phyloP scores from a whole-genome alignment of 2,797 vertebrate genomes.

The Alca torda region DNA sequence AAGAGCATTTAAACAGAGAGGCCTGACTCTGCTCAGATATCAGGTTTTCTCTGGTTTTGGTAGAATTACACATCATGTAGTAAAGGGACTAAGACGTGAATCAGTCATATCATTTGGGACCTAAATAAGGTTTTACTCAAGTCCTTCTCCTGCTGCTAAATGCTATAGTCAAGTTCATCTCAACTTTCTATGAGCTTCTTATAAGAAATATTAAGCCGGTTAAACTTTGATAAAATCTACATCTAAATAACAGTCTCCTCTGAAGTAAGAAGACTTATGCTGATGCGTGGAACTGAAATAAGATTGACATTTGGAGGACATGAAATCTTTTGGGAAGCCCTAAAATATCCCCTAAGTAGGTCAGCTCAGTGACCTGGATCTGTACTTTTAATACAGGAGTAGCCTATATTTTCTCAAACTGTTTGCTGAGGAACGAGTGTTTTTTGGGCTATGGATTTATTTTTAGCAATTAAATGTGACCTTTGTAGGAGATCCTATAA shows the following conservation, averaged over 20 bases:
- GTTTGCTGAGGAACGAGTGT: conserved; percentile 10
- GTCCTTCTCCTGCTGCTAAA: neutral
- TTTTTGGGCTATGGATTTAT: neutral
- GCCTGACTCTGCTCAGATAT: neutral
- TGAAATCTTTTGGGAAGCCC: conserved; percentile 56
- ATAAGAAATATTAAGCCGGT: neutral
- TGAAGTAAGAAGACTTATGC: neutral
- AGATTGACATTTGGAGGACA: conserved; percentile 57
- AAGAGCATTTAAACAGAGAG: neutral
- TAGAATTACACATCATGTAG: neutral
- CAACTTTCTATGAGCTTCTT: neutral
- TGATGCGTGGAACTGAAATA: conserved; percentile 8
- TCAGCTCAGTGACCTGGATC: conserved; percentile 48
- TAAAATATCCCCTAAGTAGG: conserved; percentile 67
- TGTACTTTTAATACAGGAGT: conserved; percentile 36
- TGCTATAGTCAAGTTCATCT: neutral
- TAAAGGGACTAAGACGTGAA: neutral
- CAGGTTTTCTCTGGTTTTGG: neutral
- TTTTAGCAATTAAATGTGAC: conserved; percentile 59
- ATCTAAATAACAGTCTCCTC: conserved; percentile 4
- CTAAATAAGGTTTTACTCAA: neutral
- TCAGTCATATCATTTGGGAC: neutral
- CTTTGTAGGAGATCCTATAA: conserved; percentile 36
- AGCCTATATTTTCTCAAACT: conserved; percentile 40
- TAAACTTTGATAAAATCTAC: conserved; percentile 30